Conservation (phyloP, 2,797 vertebrate species). For the Urophycis tenuis region DNA sequence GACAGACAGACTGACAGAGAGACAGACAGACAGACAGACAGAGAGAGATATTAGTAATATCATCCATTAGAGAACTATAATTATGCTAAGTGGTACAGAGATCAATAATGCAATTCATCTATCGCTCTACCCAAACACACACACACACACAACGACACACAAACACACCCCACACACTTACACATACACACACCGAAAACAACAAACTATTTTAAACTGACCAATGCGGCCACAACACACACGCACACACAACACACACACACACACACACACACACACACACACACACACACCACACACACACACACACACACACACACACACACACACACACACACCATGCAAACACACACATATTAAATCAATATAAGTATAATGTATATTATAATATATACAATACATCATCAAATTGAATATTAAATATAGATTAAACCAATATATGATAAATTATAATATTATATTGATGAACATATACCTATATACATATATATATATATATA, state of each 20-base stretch:
- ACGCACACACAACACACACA: constrained; percentile 5
- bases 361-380: no score
- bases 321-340: constrained; percentile 30
- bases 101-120: constrained; percentile 94
- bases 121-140: constrained; percentile 53
- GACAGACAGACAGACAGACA: neutral
- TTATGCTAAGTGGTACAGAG: constrained; percentile 95
- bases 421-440: no score
- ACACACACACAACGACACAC: constrained; percentile 1
- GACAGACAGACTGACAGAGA: neutral
- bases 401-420: no score
- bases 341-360: no score
- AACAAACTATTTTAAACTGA: neutral
- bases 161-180: neutral
- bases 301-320: constrained; percentile 33
- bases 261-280: constrained; percentile 29
- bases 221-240: neutral
- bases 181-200: neutral
- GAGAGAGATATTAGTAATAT: constrained; percentile 71
- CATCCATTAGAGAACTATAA: constrained; percentile 88
- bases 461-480: no score
- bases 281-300: constrained; percentile 23
- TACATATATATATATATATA: constrained; percentile 56
- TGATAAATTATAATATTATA: no score
- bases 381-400: no score